Evolutionary conservation across 2,888 invertebrate genomes (phyloP).

Genomic region (Eumerus sabulonum): DNA sequence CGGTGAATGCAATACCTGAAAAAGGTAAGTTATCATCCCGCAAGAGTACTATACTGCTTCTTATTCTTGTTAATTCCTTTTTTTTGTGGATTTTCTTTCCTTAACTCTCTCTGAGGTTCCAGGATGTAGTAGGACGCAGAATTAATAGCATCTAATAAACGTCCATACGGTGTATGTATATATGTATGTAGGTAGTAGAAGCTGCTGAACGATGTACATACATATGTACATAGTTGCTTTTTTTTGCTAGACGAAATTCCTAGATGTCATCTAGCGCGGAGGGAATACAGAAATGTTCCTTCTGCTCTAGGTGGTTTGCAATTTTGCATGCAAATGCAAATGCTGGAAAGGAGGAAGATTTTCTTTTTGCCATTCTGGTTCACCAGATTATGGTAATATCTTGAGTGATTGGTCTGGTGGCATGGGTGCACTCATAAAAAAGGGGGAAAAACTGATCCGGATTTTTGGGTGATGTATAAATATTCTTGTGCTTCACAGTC

Average conservation of each 20-base stretch:
- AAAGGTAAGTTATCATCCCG: slow-evolving; percentile 75
- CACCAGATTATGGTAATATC: slow-evolving; percentile 60
- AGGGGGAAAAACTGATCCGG: slow-evolving; percentile 4
- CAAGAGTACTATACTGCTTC: slow-evolving; percentile 34
- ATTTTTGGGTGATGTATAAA: not conserved
- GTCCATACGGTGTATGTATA: slow-evolving; percentile 37
- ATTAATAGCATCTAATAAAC: slow-evolving; percentile 64
- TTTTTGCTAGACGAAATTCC: no score
- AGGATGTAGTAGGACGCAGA: slow-evolving; percentile 38
- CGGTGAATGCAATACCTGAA: slow-evolving; percentile 77
- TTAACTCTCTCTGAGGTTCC: not conserved
- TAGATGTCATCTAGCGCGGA: no score
- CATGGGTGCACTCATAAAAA: slow-evolving; percentile 47
- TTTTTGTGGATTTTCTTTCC: slow-evolving; percentile 1
- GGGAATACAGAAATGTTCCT: slow-evolving; percentile 23
- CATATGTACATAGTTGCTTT: no score
- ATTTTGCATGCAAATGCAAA: not conserved
- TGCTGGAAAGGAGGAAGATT: not conserved
- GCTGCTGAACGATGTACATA: not conserved
- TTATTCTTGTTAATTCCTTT: slow-evolving; percentile 34
- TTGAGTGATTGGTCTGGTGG: slow-evolving; percentile 60
- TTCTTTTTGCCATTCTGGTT: slow-evolving; percentile 10
- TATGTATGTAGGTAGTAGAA: no score
- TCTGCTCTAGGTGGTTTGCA: slow-evolving; percentile 5
- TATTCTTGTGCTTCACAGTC: slow-evolving; percentile 25